Percentiles rank a stretch among this genome's conserved stretches.
Evolutionary conservation across 2,113 vertebrate species (phyloP).

Genomic region (Chloropsis cyanopogon): DNA sequence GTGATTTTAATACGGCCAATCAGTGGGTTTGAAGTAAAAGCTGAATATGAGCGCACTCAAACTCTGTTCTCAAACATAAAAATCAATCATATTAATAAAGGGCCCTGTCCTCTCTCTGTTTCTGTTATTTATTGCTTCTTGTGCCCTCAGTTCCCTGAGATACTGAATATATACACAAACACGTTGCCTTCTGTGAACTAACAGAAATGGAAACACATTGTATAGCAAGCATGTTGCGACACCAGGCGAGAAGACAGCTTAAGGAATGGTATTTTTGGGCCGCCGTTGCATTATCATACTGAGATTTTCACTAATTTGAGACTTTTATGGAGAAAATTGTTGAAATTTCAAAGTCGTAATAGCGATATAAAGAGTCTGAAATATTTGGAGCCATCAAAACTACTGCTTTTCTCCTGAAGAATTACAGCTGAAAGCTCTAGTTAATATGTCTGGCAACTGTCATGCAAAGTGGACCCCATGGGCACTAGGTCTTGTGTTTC

Average conservation of each 20-base stretch:
- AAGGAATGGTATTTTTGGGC: background rate
- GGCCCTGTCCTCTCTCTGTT: background rate
- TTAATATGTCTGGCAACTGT: background rate
- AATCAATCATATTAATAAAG: background rate
- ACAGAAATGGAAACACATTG: background rate
- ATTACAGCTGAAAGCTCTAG: background rate
- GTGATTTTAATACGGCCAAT: background rate
- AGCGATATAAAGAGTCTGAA: background rate
- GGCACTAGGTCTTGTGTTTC: background rate
- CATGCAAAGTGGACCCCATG: rapidly evolving
- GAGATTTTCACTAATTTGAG: background rate
- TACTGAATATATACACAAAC: background rate
- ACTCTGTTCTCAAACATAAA: background rate
- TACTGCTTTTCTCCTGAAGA: background rate
- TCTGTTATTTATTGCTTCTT: background rate
- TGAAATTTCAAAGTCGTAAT: background rate
- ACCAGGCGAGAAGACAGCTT: background rate
- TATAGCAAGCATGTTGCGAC: background rate
- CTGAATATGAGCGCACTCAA: rapidly evolving
- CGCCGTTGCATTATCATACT: rapidly evolving
- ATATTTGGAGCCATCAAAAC: background rate
- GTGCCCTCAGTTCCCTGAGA: background rate
- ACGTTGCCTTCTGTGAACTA: background rate
- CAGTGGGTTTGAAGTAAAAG: background rate
- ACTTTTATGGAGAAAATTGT: background rate